Evolutionary conservation across 2,888 invertebrate genomes (phyloP).

Genomic region (Ptychoptera contaminata): DNA sequence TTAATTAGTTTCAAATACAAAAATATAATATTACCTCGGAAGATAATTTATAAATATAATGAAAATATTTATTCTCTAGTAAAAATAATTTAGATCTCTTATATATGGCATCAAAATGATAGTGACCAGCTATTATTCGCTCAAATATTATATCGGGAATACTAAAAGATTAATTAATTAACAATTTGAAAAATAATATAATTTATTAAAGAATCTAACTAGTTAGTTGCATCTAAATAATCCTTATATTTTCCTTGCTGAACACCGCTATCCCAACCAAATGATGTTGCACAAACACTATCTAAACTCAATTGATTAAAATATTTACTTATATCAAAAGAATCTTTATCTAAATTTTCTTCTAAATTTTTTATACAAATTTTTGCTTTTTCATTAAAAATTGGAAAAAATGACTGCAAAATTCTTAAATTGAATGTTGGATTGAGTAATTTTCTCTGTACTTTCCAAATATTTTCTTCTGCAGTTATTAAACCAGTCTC

Average conservation of each 20-base stretch:
- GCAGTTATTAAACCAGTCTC: conserved; percentile 3
- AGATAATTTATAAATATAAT: background rate
- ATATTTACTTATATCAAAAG: background rate
- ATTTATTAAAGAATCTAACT: background rate
- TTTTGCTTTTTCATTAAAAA: conserved; percentile 12
- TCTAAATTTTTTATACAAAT: conserved; percentile 4
- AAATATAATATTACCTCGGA: background rate
- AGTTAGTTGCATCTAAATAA: background rate
- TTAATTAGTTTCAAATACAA: background rate
- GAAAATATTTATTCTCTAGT: background rate
- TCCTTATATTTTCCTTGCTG: background rate
- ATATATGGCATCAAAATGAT: background rate
- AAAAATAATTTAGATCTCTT: background rate
- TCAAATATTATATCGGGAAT: background rate
- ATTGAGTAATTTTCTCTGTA: conserved; percentile 15
- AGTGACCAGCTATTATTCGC: background rate
- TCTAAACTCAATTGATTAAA: background rate
- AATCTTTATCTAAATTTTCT: conserved; percentile 2
- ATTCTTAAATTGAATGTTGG: conserved; percentile 15
- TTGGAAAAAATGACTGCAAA: conserved; percentile 14
- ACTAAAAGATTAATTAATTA: background rate
- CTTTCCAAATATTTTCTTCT: conserved; percentile 11
- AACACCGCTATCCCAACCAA: background rate
- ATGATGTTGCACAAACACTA: background rate
- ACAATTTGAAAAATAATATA: background rate